Evolutionary conservation across 1,140 invertebrate genomes (phyloP), one percentile per base, ranked within the genome.

Genomic region (Leptestheria dahalacensis): DNA sequence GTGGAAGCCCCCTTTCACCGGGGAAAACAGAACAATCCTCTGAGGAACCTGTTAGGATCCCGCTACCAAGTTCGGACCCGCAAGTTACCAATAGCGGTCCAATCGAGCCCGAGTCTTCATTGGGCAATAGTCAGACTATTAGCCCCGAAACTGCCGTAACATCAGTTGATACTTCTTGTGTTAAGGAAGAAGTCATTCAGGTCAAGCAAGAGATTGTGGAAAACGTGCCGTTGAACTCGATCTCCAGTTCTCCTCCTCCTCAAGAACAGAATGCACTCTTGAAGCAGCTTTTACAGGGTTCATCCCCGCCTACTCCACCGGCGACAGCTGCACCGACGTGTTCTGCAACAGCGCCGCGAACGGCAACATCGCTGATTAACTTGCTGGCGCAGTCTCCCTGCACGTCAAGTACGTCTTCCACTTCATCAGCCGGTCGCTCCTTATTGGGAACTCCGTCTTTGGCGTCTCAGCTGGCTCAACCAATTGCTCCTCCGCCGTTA

Each of bases 201-300:
- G n/a, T n/a, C n/a, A n/a, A n/a, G n/a, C n/a, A n/a, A n/a, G n/a
- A 56, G 26, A 18, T 56, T 12, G n/a, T 46, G 6, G 18, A 4
- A 23, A 25, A 3, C 54, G 24, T 33, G 12, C 54, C 12, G 21
- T 12, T 15, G 29, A 11, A 18, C 2, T 15, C 23, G 15, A 46
- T 15, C 33, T 41, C 33, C 33, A 15, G 33, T 6, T 41, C 33
- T 41, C 33, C 33, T 9, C 6, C 33, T 15, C 33, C 33, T 41
- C 33, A 41, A 15, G 33, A 41, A 41, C 87, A 91, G 68, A 92
- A 94, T 74, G 89, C 91, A 10, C 70, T 95, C 18, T 70, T 95
- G 20, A 94, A 94, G 67, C 87, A 94, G 69, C 73, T 95, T 24
- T 69, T 95, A 20, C 88, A 93, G 69, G 92, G 79, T 78, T 4